A percentile compares a stretch with the other conserved stretches of the same genome.
Conservation (phyloP, 2,113 vertebrate genomes). For the Grus americana region DNA sequence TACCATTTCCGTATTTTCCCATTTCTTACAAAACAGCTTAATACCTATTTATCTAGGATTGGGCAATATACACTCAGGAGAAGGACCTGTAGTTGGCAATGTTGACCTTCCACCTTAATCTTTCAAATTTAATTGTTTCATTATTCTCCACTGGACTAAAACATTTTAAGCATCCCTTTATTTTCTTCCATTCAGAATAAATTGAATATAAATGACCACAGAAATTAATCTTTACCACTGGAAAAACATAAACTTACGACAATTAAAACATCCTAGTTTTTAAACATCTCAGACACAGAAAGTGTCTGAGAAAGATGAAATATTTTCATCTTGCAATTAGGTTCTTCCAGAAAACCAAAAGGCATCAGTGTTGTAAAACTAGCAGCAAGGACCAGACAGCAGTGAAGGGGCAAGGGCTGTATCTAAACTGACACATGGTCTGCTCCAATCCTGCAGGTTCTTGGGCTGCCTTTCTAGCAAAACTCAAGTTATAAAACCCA, state of each 20-base stretch:
- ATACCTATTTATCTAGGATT: not conserved
- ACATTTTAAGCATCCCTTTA: not conserved
- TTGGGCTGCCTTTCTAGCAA: not conserved
- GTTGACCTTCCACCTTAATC: not conserved
- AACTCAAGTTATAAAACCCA: not conserved
- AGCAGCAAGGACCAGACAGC: not conserved
- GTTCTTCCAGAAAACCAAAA: not conserved
- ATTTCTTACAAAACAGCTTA: not conserved
- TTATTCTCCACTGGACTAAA: not conserved
- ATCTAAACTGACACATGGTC: not conserved
- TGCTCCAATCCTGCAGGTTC: not conserved
- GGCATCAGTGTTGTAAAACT: not conserved
- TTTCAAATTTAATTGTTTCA: not conserved
- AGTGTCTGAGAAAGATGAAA: not conserved
- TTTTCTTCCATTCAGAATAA: not conserved
- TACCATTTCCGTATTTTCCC: not conserved
- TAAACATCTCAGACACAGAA: not conserved
- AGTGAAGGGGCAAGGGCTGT: accelerated
- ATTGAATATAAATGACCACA: not conserved
- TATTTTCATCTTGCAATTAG: not conserved
- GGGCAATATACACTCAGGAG: not conserved
- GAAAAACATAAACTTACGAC: not conserved
- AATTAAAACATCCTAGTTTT: not conserved
- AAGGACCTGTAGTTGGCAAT: not conserved
- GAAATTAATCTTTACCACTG: not conserved